Conservation (phyloP, 2,888 invertebrate genomes). For the Cataglyphis altisquamis region DNA sequence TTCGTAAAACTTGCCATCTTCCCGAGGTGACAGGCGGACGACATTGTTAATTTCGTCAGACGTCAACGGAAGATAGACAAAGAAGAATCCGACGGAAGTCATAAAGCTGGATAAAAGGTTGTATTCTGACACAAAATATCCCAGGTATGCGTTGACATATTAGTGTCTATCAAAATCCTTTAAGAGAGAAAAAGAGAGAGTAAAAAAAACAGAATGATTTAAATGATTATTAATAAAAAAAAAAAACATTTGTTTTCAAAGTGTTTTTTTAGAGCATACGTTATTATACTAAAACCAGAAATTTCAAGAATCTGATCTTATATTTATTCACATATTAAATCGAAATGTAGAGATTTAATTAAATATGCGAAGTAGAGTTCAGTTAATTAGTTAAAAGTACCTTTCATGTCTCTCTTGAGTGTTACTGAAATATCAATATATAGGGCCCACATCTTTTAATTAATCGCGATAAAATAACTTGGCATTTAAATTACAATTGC, state of each 20-base stretch:
- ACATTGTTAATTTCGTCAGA: constrained; percentile 81
- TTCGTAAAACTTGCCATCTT: constrained; percentile 31
- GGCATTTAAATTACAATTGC: constrained; percentile 45
- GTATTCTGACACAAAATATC: constrained; percentile 17
- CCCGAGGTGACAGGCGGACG: constrained; percentile 77
- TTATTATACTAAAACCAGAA: not conserved
- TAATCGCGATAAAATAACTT: constrained; percentile 36
- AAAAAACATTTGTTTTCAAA: not conserved
- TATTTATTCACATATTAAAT: constrained; percentile 51
- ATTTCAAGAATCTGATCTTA: constrained; percentile 23
- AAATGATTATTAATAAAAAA: not conserved
- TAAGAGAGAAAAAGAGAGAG: not conserved
- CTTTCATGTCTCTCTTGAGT: constrained; percentile 59
- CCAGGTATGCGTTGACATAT: not conserved
- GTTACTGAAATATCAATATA: constrained; percentile 14
- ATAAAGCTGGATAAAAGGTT: constrained; percentile 72
- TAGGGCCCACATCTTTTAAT: constrained; percentile 38
- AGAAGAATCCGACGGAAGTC: constrained; percentile 67
- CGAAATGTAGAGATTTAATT: constrained; percentile 51
- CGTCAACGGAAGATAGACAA: constrained; percentile 71
- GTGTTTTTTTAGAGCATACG: not conserved
- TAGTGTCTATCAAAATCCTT: not conserved
- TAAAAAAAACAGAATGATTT: too few species aligned
- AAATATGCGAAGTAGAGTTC: constrained; percentile 48
- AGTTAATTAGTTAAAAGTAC: constrained; percentile 52